A percentile compares a stretch with the other conserved stretches of the same genome.
Conservation (phyloP, 2,888 invertebrate species). For the Pandemis cinnamomeana region DNA sequence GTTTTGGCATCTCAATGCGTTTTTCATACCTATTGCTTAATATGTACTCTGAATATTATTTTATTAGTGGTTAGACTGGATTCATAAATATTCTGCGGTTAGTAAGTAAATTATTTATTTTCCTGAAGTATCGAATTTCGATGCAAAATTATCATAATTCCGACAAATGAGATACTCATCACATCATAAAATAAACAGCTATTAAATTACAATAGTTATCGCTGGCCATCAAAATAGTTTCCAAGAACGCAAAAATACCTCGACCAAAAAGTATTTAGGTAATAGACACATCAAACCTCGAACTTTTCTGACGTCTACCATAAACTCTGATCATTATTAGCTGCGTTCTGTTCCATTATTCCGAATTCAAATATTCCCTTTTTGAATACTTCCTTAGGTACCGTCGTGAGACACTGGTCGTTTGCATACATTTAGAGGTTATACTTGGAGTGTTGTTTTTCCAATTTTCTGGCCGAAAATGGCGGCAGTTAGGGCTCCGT, state of each 20-base stretch:
- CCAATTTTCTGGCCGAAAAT: slow-evolving; percentile 42
- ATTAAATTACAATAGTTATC: slow-evolving; percentile 42
- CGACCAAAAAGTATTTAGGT: slow-evolving; percentile 67
- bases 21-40: too few species aligned
- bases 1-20: too few species aligned
- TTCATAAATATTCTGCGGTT: background rate
- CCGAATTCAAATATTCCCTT: slow-evolving; percentile 56
- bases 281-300: slow-evolving; percentile 68
- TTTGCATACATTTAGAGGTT: slow-evolving; percentile 65
- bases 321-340: slow-evolving; percentile 61
- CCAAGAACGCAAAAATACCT: slow-evolving; percentile 42
- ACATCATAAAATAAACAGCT: slow-evolving; percentile 32
- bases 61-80: background rate
- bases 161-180: slow-evolving; percentile 36
- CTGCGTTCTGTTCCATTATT: slow-evolving; percentile 55
- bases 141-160: slow-evolving; percentile 22
- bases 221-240: slow-evolving; percentile 52
- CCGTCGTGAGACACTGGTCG: slow-evolving; percentile 48
- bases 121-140: slow-evolving; percentile 21
- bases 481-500: slow-evolving; percentile 40
- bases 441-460: slow-evolving; percentile 42
- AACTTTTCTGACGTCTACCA: slow-evolving; percentile 56
- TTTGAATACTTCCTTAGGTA: slow-evolving; percentile 62
- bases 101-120: background rate
- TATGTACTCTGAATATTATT: too few species aligned